Evolutionary conservation across 2,888 invertebrate genomes (phyloP).

Genomic region (Epinotia bilunana): DNA sequence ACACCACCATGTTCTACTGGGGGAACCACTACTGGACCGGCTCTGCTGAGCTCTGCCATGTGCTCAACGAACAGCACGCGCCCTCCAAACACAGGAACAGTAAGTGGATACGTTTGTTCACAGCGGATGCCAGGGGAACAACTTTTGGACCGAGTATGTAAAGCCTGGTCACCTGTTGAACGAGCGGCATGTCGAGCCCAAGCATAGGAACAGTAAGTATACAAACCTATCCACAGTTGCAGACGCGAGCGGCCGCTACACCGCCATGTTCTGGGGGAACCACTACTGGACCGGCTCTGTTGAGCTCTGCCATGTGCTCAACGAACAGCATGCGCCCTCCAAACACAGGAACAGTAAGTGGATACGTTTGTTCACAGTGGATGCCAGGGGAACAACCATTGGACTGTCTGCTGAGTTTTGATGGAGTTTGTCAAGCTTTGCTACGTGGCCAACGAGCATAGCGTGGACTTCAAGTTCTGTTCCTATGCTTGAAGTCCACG

Average conservation of each 20-base stretch:
- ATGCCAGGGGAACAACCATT: conserved; percentile 92
- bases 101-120: conserved; percentile 44
- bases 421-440: conserved; percentile 51
- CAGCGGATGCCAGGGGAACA: conserved; percentile 90
- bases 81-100: conserved; percentile 39
- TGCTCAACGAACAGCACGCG: conserved; percentile 80
- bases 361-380: conserved; percentile 82
- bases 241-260: conserved; percentile 88
- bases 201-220: conserved; percentile 31
- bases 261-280: conserved; percentile 86
- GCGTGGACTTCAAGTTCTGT: too few species aligned
- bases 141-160: conserved; percentile 91
- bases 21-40: conserved; percentile 93
- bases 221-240: background rate
- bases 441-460: too few species aligned
- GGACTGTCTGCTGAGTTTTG: conserved; percentile 66
- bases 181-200: conserved; percentile 63
- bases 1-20: conserved; percentile 91
- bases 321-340: conserved; percentile 87
- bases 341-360: background rate
- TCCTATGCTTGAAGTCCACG: too few species aligned
- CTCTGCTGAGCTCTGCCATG: conserved; percentile 88
- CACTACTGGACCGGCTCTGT: background rate
- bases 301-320: conserved; percentile 51
- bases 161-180: conserved; percentile 88